Base-by-base conservation (phyloP, 2,888 invertebrate genomes). In the Monopis laevigella region DNA sequence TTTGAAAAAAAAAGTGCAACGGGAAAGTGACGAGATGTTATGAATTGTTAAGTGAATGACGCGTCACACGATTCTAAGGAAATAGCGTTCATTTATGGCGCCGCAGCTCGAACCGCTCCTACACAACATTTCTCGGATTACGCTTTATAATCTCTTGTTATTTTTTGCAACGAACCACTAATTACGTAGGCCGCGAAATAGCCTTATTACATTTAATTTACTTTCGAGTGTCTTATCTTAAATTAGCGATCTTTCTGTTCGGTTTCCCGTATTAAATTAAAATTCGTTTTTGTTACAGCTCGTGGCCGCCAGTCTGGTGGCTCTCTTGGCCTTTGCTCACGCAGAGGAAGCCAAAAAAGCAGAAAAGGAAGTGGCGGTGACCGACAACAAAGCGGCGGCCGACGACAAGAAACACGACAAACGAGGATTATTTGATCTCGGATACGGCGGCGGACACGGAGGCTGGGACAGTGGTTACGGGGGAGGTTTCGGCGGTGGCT, bases 391-490 rank as follows among this genome's bases (percentile, higher is more conserved):
- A 58, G 80, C 83, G 46, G 69, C 63, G 38, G 63, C 69, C 43
- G 81, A 68, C 41, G 87, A 87, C 47, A 89, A 89, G 59, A 87
- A 88, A 52, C 88, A 88, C 61, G 88, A 89, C 51, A 91, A 91
- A 63, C 85, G 91, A 55, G 90, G 91, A 42, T 71, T 91, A 43
- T 83, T 84, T 53, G 74, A 82, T 43, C 61, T 64, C 47, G 83
- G 84, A 49, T 75, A 84, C 45, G 83, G 84, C 45, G 82, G 78
- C 47, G 51, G 51, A 21, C 46, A 48, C 14, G 48, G 49, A 16
- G 50, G 46, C 27, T 46, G 48, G 12, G 45, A 46, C 39, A 44
- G 43, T 24, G 45, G 45, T 40, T 51, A 49, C 17, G 48, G 51
- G 19, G 53, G 54, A 36, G 52, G 51, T 39, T 58, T 49, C 40